Evolutionary conservation across 2,797 vertebrate species (phyloP), one percentile per base, ranked within the genome.

Genomic region (Agapornis canus): DNA sequence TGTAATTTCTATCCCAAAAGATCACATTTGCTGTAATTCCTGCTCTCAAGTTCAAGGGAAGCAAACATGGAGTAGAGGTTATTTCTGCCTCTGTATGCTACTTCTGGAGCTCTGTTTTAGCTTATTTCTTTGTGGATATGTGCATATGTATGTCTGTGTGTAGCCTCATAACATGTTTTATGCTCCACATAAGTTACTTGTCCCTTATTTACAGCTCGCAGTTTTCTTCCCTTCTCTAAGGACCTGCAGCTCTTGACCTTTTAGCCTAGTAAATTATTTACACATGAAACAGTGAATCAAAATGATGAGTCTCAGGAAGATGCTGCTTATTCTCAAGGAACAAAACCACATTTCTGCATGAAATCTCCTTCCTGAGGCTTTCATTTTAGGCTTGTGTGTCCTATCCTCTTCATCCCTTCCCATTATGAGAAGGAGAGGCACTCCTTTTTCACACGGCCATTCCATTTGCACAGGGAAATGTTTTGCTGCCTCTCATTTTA

Each of bases 221-320:
- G 68, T 92, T 95, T 80, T 89, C 89, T 69, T 91, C 79, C 78
- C 64, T 96, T 64, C 95, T 94, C 92, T 69, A 48, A 89, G 92
- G 94, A 94, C 92, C 87, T 79, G 89, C 82, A 89, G 49, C 95
- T 96, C 86, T 94, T 96, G 95, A 96, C 96, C 96, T 96, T 96
- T 96, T 78, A 97, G 94, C 90, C 86, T 82, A 76, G 94, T 97
- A 93, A 97, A 97, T 97, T 96, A 97, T 97, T 96, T 95, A 97
- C 90, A 96, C 25, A 7, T 95, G 94, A 93, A 96, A 77, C 92
- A 89, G 86, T 96, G 96, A 91, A 91, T 92, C 93, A 94, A 91
- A 89, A 85, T 77, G 90, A 95, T 96, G 71, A 72, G 64, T 80
- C 71, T 95, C 82, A 60, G 95, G 75, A 93, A 95, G 94, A 91